phyloP scores from a whole-genome alignment of 2,113 vertebrate species.

The Garra rufa region DNA sequence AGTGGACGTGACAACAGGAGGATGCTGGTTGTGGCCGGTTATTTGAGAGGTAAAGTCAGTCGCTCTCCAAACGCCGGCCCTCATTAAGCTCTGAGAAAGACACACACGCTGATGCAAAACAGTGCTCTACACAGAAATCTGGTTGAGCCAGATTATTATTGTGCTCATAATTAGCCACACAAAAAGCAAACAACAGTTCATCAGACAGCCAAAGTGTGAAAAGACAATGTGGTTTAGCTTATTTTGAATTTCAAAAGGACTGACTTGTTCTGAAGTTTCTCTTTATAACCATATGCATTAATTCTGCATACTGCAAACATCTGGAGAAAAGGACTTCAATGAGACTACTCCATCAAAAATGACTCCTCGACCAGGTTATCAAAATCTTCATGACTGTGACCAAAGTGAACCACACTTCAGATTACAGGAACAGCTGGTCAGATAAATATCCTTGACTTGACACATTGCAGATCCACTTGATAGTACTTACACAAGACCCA shows the following conservation, averaged over 20 bases:
- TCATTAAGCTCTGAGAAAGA: slow-evolving; percentile 36
- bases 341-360: slow-evolving; percentile 76
- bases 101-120: slow-evolving; percentile 37
- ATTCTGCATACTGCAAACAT: slow-evolving; percentile 80
- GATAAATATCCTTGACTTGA: slow-evolving; percentile 49
- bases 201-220: slow-evolving; percentile 61
- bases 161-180: slow-evolving; percentile 68
- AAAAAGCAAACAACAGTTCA: slow-evolving; percentile 67
- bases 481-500: neutral
- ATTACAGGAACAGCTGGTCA: slow-evolving; percentile 68
- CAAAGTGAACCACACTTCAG: slow-evolving; percentile 61
- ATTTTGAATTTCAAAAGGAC: slow-evolving; percentile 78
- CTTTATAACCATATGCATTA: slow-evolving; percentile 76
- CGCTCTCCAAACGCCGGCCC: slow-evolving; percentile 22
- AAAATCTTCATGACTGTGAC: slow-evolving; percentile 53
- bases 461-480: slow-evolving; percentile 56
- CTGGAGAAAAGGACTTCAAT: slow-evolving; percentile 76
- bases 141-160: slow-evolving; percentile 63
- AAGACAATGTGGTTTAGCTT: slow-evolving; percentile 68
- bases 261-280: slow-evolving; percentile 68
- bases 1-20: slow-evolving; percentile 40
- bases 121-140: slow-evolving; percentile 40
- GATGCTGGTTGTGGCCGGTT: slow-evolving; percentile 1
- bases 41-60: slow-evolving; percentile 40
- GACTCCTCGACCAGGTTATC: slow-evolving; percentile 63